Percentiles rank a stretch among this genome's conserved stretches.
Conservation (phyloP, 2,113 vertebrate species). For the Morone saxatilis region DNA sequence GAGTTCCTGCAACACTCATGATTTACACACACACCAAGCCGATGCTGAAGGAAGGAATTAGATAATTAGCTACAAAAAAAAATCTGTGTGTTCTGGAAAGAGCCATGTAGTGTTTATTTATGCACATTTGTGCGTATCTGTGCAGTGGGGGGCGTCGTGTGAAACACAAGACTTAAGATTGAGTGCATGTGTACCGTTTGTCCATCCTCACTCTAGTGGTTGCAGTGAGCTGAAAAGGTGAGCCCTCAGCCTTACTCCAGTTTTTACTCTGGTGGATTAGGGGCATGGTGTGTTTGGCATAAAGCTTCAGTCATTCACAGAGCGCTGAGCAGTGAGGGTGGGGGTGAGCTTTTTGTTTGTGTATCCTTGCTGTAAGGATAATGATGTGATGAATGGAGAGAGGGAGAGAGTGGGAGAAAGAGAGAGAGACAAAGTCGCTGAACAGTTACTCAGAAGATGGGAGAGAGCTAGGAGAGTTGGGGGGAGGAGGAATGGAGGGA, state of each 20-base stretch:
- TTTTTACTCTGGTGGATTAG: constrained; percentile 59
- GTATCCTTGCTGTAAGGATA: constrained; percentile 76
- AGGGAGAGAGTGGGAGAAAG: constrained; percentile 47
- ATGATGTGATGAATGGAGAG: constrained; percentile 78
- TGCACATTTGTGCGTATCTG: constrained; percentile 21
- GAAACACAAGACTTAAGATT: constrained; percentile 10
- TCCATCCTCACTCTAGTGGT: constrained; percentile 35
- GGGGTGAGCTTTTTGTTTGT: constrained; percentile 70
- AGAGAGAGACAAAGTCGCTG: constrained; percentile 43
- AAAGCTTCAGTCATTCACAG: constrained; percentile 66
- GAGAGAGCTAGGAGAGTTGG: too few relatives aligned
- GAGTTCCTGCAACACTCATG: constrained; percentile 53
- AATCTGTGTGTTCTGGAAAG: constrained; percentile 2
- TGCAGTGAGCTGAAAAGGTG: constrained; percentile 56
- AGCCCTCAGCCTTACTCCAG: constrained; percentile 35
- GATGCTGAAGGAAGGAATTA: constrained; percentile 64
- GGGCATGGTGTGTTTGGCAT: constrained; percentile 52
- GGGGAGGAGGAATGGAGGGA: too few relatives aligned
- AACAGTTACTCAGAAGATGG: too few relatives aligned
- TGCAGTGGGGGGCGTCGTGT: neutral
- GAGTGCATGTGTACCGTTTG: constrained; percentile 25
- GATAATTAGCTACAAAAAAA: constrained; percentile 73
- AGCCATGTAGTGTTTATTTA: constrained; percentile 36
- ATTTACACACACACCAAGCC: constrained; percentile 65
- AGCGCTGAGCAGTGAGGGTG: constrained; percentile 41